phyloP scores from a whole-genome alignment of 2,797 vertebrate species.

The Poecilia wingei region DNA sequence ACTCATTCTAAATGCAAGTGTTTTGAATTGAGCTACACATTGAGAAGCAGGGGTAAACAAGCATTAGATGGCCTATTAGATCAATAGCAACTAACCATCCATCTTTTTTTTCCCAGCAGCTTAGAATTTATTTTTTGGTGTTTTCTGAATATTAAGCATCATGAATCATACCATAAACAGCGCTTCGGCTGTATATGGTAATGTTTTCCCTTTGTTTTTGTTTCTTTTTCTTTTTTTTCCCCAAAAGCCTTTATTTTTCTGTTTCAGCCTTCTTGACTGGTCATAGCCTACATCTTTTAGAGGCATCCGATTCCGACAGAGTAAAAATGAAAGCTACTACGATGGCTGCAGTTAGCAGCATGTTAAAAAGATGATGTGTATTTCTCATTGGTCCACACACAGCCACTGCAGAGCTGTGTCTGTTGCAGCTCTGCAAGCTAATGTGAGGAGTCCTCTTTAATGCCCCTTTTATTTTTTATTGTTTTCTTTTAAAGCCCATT shows the following conservation, averaged over 20 bases:
- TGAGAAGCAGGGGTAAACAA: conserved; percentile 32
- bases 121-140: conserved; percentile 72
- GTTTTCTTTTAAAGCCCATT: neutral
- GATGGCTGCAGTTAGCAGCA: conserved; percentile 43
- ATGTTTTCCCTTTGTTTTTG: conserved; percentile 62
- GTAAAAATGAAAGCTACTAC: conserved; percentile 36
- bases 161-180: conserved; percentile 83
- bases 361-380: conserved; percentile 65
- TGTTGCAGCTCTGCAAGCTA: conserved; percentile 52
- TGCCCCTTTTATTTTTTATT: neutral
- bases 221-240: too few relatives aligned
- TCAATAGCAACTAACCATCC: conserved; percentile 78
- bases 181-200: conserved; percentile 79
- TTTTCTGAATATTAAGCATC: conserved; percentile 75
- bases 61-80: conserved; percentile 64
- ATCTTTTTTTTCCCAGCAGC: conserved; percentile 66
- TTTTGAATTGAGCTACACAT: conserved; percentile 34
- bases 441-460: conserved; percentile 22
- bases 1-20: conserved; percentile 29
- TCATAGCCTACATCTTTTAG: conserved; percentile 81
- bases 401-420: conserved; percentile 61
- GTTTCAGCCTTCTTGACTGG: conserved; percentile 78
- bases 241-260: conserved; percentile 65
- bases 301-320: conserved; percentile 65
- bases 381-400: conserved; percentile 47